Conservation (phyloP, 1,140 invertebrate genomes). For the Cyclina sinensis region DNA sequence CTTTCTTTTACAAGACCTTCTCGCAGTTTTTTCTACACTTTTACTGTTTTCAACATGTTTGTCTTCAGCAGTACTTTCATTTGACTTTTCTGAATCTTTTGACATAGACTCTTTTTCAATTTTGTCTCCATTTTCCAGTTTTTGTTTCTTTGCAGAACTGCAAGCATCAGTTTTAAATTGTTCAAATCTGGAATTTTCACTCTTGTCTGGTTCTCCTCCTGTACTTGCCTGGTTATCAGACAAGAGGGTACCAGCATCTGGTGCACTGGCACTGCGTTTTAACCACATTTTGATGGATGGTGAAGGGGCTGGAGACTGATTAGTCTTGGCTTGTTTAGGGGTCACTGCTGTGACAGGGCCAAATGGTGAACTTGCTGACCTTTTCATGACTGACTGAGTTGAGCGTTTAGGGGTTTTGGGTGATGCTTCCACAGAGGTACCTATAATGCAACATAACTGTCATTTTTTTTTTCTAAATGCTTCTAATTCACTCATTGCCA, state of each 20-base stretch:
- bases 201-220: background rate
- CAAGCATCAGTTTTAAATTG: background rate
- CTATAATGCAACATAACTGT: too few relatives aligned
- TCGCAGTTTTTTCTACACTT: background rate
- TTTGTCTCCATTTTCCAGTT: background rate
- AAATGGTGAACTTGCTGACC: constrained; percentile 49
- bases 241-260: background rate
- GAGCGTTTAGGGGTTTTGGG: constrained; percentile 25
- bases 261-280: constrained; percentile 49
- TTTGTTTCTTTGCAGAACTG: constrained; percentile 19
- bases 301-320: background rate
- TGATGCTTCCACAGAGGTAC: constrained; percentile 11
- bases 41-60: background rate
- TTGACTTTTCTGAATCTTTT: too few relatives aligned
- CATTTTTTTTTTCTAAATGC: too few relatives aligned
- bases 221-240: background rate
- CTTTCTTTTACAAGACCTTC: constrained; percentile 60
- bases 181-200: background rate
- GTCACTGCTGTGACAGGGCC: constrained; percentile 34
- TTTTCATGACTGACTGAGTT: background rate
- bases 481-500: too few relatives aligned
- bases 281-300: constrained; percentile 65
- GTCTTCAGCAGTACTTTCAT: too few relatives aligned
- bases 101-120: background rate
- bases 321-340: constrained; percentile 43